A percentile compares a stretch with the other conserved stretches of the same genome.
phyloP scores from a whole-genome alignment of 2,113 vertebrate species.

The Arizona elegans region DNA sequence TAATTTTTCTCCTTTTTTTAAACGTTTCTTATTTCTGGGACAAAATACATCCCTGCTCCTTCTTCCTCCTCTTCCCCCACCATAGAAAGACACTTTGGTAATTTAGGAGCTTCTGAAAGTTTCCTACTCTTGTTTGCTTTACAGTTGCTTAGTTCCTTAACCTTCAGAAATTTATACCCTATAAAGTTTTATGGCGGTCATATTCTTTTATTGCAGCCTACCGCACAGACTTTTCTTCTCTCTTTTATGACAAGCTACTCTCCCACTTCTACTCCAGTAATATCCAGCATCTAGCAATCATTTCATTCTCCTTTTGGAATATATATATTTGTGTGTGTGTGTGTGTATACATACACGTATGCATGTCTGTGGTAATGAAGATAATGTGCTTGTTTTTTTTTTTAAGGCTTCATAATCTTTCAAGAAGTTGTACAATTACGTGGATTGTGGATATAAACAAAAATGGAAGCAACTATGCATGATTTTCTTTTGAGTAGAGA shows the following conservation, averaged over 20 bases:
- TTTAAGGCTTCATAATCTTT: not conserved
- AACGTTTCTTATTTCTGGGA: not conserved
- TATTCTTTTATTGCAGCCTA: slow-evolving; percentile 97
- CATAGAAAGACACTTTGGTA: slow-evolving; percentile 54
- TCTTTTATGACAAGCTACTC: slow-evolving; percentile 54
- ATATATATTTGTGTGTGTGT: too few species aligned
- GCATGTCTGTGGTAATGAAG: not conserved
- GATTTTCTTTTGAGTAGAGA: not conserved
- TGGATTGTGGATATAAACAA: not conserved
- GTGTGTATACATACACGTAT: not conserved
- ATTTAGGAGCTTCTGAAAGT: slow-evolving; percentile 77
- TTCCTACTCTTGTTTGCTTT: slow-evolving; percentile 90
- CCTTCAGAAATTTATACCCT: slow-evolving; percentile 99
- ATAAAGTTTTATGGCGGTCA: slow-evolving; percentile 99
- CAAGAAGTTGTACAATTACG: not conserved
- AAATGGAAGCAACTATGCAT: not conserved
- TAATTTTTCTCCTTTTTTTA: too few species aligned
- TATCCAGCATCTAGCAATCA: slow-evolving; percentile 42
- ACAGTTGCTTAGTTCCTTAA: slow-evolving; percentile 98
- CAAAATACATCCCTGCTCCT: too few species aligned
- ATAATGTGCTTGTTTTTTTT: not conserved
- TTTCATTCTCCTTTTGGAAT: slow-evolving; percentile 43
- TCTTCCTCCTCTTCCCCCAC: too few species aligned
- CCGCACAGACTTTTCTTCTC: slow-evolving; percentile 81
- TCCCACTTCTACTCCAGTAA: slow-evolving; percentile 18